phyloP scores from a whole-genome alignment of 2,888 invertebrate genomes.

The Gibbula magus region DNA sequence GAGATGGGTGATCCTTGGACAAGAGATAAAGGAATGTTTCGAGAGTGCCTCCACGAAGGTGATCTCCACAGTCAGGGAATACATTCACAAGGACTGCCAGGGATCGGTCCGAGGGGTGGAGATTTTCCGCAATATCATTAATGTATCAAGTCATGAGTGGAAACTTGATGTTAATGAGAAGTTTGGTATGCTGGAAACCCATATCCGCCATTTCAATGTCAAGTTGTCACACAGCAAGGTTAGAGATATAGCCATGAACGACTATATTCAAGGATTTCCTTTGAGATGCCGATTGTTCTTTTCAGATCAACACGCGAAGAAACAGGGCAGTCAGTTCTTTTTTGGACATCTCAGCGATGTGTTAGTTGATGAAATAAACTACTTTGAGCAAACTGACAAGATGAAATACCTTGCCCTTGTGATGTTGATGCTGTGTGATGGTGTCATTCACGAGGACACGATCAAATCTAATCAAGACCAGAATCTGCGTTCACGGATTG shows the following conservation, averaged over 20 bases:
- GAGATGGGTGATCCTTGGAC: not conserved
- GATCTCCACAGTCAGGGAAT: slow-evolving; percentile 14
- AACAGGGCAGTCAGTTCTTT: not conserved
- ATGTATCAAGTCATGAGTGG: slow-evolving; percentile 10
- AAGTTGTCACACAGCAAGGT: not conserved
- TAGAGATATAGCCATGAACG: not conserved
- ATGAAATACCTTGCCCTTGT: slow-evolving; percentile 6
- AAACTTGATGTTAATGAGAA: slow-evolving; percentile 3
- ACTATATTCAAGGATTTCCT: slow-evolving; percentile 19
- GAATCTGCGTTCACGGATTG: not conserved
- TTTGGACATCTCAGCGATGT: not conserved
- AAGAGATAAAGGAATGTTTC: not conserved
- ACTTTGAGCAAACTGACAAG: not conserved
- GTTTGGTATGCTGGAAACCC: not conserved
- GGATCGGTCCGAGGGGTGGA: not conserved
- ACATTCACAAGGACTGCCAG: slow-evolving; percentile 9
- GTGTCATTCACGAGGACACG: not conserved
- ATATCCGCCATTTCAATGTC: not conserved
- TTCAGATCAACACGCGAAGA: not conserved
- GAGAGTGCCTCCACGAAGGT: not conserved
- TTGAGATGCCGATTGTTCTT: not conserved
- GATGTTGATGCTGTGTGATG: slow-evolving; percentile 9
- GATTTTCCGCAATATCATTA: slow-evolving; percentile 7
- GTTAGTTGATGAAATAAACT: not conserved
- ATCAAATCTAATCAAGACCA: not conserved